Percentiles rank a stretch among this genome's conserved stretches.
Evolutionary conservation across 2,888 invertebrate species (phyloP).

Genomic region (Globia sparganii): DNA sequence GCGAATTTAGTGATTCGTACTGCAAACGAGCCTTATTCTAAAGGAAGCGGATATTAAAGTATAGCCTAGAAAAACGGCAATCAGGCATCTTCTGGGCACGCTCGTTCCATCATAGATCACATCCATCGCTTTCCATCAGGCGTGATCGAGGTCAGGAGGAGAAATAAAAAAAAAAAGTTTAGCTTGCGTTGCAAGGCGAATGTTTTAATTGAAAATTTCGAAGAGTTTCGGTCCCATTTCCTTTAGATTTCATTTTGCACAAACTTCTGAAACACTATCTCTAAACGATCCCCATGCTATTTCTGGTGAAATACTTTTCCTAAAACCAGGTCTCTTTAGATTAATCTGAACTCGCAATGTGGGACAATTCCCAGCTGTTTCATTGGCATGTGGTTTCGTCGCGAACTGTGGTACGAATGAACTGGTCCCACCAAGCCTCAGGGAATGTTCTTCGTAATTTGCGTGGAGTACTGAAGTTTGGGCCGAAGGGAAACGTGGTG

Average conservation of each 20-base stretch:
- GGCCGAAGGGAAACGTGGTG: constrained; percentile 15
- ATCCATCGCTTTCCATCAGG: too few relatives aligned
- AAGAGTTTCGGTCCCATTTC: not conserved
- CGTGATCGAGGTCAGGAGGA: too few relatives aligned
- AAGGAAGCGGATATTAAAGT: not conserved
- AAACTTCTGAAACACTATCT: not conserved
- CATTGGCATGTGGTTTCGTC: constrained; percentile 45
- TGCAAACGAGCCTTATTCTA: not conserved
- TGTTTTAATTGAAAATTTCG: not conserved
- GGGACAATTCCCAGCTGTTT: constrained; percentile 45
- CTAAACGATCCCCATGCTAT: not conserved
- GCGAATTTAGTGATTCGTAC: not conserved
- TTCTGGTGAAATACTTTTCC: not conserved
- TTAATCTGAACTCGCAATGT: constrained; percentile 12
- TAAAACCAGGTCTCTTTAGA: constrained; percentile 10
- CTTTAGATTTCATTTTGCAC: not conserved
- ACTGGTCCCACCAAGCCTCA: not conserved
- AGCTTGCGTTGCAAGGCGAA: not conserved
- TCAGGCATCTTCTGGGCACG: too few relatives aligned
- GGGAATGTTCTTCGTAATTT: constrained; percentile 51
- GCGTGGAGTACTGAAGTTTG: constrained; percentile 34
- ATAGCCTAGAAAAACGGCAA: not conserved
- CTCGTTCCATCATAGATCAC: too few relatives aligned
- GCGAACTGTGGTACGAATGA: constrained; percentile 31
- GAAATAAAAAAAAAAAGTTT: too few relatives aligned